A percentile compares a stretch with the other conserved stretches of the same genome.
Conservation (phyloP, 1,140 invertebrate genomes). For the Triops longicaudatus region DNA sequence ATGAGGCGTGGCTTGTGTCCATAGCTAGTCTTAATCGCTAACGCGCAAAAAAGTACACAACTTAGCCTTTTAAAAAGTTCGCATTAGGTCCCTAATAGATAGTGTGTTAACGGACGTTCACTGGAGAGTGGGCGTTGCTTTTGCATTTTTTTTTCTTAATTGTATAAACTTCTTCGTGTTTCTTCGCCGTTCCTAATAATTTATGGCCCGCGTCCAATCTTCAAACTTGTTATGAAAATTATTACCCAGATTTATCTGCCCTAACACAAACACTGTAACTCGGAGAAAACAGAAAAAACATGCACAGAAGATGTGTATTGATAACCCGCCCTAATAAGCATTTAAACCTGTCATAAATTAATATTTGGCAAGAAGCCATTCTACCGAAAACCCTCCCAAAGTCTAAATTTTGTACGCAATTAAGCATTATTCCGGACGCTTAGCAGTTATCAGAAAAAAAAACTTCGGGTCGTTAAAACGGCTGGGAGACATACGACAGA, state of each 20-base stretch:
- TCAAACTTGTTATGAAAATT: neutral
- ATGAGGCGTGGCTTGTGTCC: neutral
- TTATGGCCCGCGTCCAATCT: neutral
- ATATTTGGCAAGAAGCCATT: neutral
- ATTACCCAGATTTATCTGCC: neutral
- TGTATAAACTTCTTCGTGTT: neutral
- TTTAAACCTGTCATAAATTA: neutral
- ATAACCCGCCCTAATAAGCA: constrained; percentile 11
- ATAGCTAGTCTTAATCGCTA: neutral
- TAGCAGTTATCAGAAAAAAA: neutral
- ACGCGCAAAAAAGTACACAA: neutral
- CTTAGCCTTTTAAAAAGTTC: neutral
- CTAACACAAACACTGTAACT: neutral
- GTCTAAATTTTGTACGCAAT: constrained; percentile 1
- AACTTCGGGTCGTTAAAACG: neutral
- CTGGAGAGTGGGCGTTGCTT: neutral
- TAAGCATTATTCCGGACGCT: constrained; percentile 1
- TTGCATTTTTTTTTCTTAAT: too few species aligned
- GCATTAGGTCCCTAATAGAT: neutral
- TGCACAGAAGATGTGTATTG: neutral
- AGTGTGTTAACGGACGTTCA: constrained; percentile 2
- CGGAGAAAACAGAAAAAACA: neutral
- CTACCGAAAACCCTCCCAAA: neutral
- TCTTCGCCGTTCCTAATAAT: neutral
- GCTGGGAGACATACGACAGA: neutral